These are phyloP conservation scores for Coreius guichenoti DNA, from an alignment of 2,797 vertebrate genomes.

Conservation along the genomic window DNA sequence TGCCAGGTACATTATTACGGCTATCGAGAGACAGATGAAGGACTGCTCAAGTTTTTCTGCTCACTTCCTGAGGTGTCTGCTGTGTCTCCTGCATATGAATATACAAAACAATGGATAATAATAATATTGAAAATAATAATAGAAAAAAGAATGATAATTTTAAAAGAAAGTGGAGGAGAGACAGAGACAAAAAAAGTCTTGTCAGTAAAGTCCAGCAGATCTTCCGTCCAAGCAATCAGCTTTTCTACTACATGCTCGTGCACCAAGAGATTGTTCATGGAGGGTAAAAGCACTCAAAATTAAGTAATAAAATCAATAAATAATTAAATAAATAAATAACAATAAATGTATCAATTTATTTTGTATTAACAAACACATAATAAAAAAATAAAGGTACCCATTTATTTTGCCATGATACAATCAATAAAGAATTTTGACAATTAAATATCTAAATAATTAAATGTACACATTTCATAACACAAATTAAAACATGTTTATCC, in stretches of 20 bases:
- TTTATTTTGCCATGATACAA: neutral
- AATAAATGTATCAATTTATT: neutral
- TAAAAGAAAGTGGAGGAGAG: slow-evolving; percentile 52
- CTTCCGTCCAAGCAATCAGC: neutral
- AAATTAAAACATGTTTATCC: neutral
- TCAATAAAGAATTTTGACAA: neutral
- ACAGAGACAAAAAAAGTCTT: slow-evolving; percentile 54
- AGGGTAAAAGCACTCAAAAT: neutral
- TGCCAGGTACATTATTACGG: slow-evolving; percentile 20
- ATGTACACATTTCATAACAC: neutral
- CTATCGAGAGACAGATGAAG: slow-evolving; percentile 66
- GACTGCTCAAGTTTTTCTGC: slow-evolving; percentile 62
- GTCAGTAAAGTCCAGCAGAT: slow-evolving; percentile 48
- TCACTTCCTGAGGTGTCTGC: slow-evolving; percentile 59
- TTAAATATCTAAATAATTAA: neutral
- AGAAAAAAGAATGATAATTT: slow-evolving; percentile 28
- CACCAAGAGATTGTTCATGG: neutral
- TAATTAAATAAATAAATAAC: neutral
- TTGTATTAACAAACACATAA: neutral
- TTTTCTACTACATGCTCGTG: neutral
- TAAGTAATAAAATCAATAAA: neutral
- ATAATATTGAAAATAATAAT: slow-evolving; percentile 53
- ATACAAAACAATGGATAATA: slow-evolving; percentile 56
- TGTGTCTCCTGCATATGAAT: slow-evolving; percentile 59
- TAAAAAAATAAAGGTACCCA: neutral